Evolutionary conservation across 2,888 invertebrate species (phyloP), one percentile per base, ranked within the genome.

Genomic region (Neoitamus cyanurus): DNA sequence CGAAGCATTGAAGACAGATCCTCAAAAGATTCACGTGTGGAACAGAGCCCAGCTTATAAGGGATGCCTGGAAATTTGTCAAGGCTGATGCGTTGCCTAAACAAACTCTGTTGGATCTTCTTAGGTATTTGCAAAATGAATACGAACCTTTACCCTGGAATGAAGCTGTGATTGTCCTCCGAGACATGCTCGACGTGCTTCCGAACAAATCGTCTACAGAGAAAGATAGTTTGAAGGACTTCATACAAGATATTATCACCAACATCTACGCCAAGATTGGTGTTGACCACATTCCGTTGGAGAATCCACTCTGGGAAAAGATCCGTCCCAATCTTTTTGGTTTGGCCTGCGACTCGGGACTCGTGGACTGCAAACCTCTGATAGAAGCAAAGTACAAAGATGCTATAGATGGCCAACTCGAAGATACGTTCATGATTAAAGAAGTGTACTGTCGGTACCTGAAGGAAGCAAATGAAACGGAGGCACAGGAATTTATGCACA

Each of bases 21-120:
- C 94, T 85, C 91, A 92, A 88, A 93, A 93, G 84, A 95, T 97
- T 85, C 94, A 95, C 87, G 93, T 94, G 0, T 94, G 95, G 80
- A 97, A 97, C 89, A 92, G 97, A 69, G 97, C 97, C 0, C 97
- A 98, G 89, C 92, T 98, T 70, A 92, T 99, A n/a, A 96, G 97
- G 87, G 98, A 99, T 89, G 94, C 96, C 2, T 48, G 20, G 7
- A 48, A 48, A 48, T 48, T 48, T 48, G 48, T 48, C 6, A n/a
- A 48, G 2, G 48, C 20, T 48, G 20, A 9, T 20, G 9, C 20
- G 3, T 4, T 48, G 15, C 48, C 48, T 20, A 20, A 48, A 0
- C 1, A 48, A 20, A 5, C 20, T 20, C 15, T 48, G 2, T 9
- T 48, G 20, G 2, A 48, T 20, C 25, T 48, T 48, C 20, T 48